Conservation (phyloP, 2,797 vertebrate species). For the Geotrypetes seraphini region DNA sequence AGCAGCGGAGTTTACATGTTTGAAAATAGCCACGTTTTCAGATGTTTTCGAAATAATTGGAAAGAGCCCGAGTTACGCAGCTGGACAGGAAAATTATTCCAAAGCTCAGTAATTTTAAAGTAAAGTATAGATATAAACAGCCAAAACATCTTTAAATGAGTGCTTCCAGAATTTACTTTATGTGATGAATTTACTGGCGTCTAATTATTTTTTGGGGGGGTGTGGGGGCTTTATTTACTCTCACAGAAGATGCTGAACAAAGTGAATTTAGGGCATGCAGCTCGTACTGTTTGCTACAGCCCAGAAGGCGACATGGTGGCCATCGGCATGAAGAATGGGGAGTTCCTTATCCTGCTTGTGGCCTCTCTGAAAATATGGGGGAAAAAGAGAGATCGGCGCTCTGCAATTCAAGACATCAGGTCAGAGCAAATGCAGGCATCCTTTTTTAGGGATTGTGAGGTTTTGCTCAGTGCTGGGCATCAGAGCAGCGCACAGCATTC, state of each 20-base stretch:
- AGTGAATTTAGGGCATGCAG: conserved; percentile 85
- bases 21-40: too few species aligned
- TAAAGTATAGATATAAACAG: too few species aligned
- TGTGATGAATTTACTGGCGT: conserved; percentile 13
- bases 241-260: conserved; percentile 93
- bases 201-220: background rate
- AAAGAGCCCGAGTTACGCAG: too few species aligned
- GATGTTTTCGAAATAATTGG: too few species aligned
- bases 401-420: conserved; percentile 90
- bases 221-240: too few species aligned
- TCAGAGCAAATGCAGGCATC: conserved; percentile 43
- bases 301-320: conserved; percentile 95
- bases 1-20: too few species aligned
- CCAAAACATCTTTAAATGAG: too few species aligned
- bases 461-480: too few species aligned
- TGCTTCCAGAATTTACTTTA: conserved; percentile 2
- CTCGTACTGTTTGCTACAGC: conserved; percentile 82
- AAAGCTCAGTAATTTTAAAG: too few species aligned
- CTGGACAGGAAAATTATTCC: too few species aligned
- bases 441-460: too few species aligned
- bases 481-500: too few species aligned
- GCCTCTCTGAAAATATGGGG: conserved; percentile 94
- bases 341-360: conserved; percentile 93
- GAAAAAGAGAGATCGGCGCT: conserved; percentile 87
- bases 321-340: conserved; percentile 94